A percentile compares a stretch with the other conserved stretches of the same genome.
phyloP scores from a whole-genome alignment of 2,888 invertebrate species.

The Chrysotoxum bicinctum region DNA sequence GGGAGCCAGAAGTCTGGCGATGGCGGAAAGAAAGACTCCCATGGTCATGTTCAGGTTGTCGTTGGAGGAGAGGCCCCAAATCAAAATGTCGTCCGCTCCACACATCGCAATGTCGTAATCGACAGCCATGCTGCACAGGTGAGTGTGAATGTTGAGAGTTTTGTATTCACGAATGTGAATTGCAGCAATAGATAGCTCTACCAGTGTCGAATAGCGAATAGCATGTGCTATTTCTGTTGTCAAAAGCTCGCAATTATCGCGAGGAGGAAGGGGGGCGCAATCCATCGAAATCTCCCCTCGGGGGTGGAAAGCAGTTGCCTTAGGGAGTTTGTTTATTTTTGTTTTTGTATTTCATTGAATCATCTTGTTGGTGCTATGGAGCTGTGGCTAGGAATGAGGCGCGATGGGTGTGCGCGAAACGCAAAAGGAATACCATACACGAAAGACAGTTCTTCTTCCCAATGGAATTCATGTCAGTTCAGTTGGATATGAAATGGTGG shows the following conservation, averaged over 20 bases:
- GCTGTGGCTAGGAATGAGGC: not conserved
- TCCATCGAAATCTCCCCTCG: not conserved
- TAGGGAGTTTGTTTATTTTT: conserved; percentile 32
- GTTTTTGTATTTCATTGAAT: not conserved
- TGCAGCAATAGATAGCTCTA: conserved; percentile 13
- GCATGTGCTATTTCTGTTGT: conserved; percentile 45
- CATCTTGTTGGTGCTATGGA: not conserved
- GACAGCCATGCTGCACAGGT: conserved; percentile 79
- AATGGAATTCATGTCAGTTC: conserved; percentile 18
- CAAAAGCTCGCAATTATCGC: not conserved
- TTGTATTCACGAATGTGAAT: not conserved
- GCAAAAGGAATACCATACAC: conserved; percentile 30
- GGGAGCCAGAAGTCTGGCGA: conserved; percentile 75
- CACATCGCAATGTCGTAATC: conserved; percentile 79
- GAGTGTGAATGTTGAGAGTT: conserved; percentile 54
- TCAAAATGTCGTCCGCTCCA: conserved; percentile 69
- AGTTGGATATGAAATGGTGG: conserved; percentile 29
- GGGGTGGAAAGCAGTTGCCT: conserved; percentile 5
- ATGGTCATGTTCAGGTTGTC: conserved; percentile 73
- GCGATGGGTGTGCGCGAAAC: conserved; percentile 22
- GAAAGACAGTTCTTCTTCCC: conserved; percentile 51
- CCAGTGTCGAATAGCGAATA: not conserved
- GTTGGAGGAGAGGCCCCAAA: conserved; percentile 67
- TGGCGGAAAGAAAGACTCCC: conserved; percentile 75
- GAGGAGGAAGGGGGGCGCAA: not conserved